phyloP scores from a whole-genome alignment of 2,888 invertebrate genomes.

The Oasisia sp. region DNA sequence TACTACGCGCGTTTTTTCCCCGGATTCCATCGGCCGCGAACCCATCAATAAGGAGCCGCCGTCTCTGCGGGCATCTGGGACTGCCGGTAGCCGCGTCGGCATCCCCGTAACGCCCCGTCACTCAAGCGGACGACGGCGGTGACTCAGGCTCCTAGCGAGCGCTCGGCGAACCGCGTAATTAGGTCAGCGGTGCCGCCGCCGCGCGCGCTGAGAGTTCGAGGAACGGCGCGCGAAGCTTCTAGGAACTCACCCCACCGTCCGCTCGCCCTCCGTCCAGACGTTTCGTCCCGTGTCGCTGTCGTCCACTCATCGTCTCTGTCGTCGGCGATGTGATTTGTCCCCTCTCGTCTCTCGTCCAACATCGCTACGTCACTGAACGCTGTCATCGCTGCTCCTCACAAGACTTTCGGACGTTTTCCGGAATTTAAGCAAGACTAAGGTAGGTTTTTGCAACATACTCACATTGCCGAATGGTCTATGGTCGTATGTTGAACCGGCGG shows the following conservation, averaged over 20 bases:
- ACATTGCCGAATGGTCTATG: not conserved
- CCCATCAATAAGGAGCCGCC: not conserved
- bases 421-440: slow-evolving; percentile 12
- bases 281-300: not conserved
- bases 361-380: not conserved
- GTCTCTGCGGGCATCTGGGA: too few relatives aligned
- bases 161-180: not conserved
- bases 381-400: not conserved
- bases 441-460: not conserved
- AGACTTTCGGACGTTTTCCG: not conserved
- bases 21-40: not conserved
- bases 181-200: not conserved
- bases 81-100: not conserved
- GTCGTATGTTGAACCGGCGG: not conserved
- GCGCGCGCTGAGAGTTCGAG: not conserved
- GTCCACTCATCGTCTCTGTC: not conserved
- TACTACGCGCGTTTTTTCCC: not conserved
- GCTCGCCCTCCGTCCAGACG: not conserved
- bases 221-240: not conserved
- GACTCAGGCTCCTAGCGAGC: not conserved
- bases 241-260: not conserved
- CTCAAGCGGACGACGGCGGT: not conserved
- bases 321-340: not conserved
- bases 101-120: not conserved
- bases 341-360: not conserved